Evolutionary conservation across 2,888 invertebrate species (phyloP).

Genomic region (Emmelina monodactyla): DNA sequence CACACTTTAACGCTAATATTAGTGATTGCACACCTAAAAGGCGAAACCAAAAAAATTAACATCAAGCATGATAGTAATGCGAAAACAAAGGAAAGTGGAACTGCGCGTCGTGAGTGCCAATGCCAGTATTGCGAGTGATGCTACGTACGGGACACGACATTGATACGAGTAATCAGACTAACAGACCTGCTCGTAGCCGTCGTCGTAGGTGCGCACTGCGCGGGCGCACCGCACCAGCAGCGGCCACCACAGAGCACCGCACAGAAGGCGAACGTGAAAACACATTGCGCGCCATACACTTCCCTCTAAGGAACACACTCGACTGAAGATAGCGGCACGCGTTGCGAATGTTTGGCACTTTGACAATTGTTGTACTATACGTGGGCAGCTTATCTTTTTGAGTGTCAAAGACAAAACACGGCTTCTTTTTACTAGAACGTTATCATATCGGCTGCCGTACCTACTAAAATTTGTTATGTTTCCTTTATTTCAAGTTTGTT

Average conservation of each 20-base stretch:
- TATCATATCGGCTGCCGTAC: no score
- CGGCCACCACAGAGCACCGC: slow-evolving; percentile 62
- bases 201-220: slow-evolving; percentile 48
- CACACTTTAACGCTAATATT: slow-evolving; percentile 32
- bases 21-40: slow-evolving; percentile 47
- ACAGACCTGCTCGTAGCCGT: slow-evolving; percentile 63
- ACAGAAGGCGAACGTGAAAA: slow-evolving; percentile 59
- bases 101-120: slow-evolving; percentile 33
- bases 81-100: slow-evolving; percentile 49
- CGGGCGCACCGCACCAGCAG: slow-evolving; percentile 53
- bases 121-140: slow-evolving; percentile 44
- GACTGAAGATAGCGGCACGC: slow-evolving; percentile 57
- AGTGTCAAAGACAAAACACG: slow-evolving; percentile 35
- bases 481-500: no score
- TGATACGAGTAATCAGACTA: slow-evolving; percentile 32
- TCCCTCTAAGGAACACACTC: slow-evolving; percentile 57
- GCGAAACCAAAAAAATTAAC: slow-evolving; percentile 27
- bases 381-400: slow-evolving; percentile 42
- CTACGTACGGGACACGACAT: slow-evolving; percentile 33
- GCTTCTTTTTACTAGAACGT: no score
- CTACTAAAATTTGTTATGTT: no score
- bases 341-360: slow-evolving; percentile 50
- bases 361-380: slow-evolving; percentile 43
- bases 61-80: slow-evolving; percentile 30
- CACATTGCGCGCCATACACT: slow-evolving; percentile 64